Evolutionary conservation across 2,797 vertebrate genomes (phyloP).

Genomic region (Pipistrellus nathusii): DNA sequence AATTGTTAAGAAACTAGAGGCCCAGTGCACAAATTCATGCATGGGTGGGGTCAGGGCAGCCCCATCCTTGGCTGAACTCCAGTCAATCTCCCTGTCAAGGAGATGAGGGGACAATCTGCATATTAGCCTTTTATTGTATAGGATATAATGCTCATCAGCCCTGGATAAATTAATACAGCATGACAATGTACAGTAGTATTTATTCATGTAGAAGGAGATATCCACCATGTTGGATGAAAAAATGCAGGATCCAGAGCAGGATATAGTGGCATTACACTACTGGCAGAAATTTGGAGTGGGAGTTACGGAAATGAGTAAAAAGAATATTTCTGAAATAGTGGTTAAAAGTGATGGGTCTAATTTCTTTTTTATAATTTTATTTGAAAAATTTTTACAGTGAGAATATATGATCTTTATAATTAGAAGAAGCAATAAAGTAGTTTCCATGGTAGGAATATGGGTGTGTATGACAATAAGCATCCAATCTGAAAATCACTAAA

Average conservation of each 20-base stretch:
- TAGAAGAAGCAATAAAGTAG: conserved; percentile 22
- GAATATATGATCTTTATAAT: background rate
- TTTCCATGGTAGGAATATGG: background rate
- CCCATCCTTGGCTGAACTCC: no score
- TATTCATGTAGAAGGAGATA: background rate
- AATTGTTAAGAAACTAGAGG: background rate
- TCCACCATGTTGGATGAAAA: background rate
- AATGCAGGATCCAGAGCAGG: background rate
- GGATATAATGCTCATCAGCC: background rate
- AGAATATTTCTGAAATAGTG: background rate
- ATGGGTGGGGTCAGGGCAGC: no score
- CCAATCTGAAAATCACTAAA: background rate
- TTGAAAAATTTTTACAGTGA: background rate
- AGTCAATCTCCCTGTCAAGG: no score
- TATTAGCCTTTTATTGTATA: no score
- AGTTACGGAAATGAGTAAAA: background rate
- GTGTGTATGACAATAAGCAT: background rate
- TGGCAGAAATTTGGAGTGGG: background rate
- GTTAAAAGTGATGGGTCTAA: background rate
- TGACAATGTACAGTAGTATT: background rate
- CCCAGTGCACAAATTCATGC: no score
- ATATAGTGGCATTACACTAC: background rate
- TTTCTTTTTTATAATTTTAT: background rate
- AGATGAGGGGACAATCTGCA: no score
- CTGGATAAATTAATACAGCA: background rate